Conservation (phyloP, 2,797 vertebrate species). For the Denticeps clupeoides region DNA sequence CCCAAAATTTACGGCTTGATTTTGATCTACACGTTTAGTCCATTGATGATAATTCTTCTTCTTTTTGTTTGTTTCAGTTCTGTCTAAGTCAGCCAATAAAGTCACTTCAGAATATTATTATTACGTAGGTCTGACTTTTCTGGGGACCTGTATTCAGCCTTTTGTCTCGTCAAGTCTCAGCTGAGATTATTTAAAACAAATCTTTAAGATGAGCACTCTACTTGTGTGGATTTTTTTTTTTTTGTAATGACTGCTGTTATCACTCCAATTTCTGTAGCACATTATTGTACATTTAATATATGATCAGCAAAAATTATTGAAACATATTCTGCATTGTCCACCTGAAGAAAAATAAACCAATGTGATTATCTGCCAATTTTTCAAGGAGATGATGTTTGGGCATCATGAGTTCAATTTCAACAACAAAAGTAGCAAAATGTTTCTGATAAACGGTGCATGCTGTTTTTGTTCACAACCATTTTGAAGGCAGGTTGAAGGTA, state of each 20-base stretch:
- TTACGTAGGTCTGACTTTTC: slow-evolving; percentile 35
- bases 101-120: slow-evolving; percentile 39
- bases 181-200: slow-evolving; percentile 42
- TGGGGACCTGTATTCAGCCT: slow-evolving; percentile 39
- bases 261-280: slow-evolving; percentile 49
- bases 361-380: no score
- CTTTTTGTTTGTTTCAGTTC: slow-evolving; percentile 17
- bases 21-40: not conserved
- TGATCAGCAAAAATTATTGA: slow-evolving; percentile 32
- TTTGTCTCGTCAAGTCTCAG: no score
- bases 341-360: no score
- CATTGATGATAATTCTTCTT: not conserved
- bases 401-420: no score
- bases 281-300: slow-evolving; percentile 41
- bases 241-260: slow-evolving; percentile 41
- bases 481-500: not conserved
- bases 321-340: slow-evolving; percentile 39
- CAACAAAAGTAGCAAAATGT: slow-evolving; percentile 51
- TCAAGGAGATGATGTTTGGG: no score
- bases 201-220: slow-evolving; percentile 25
- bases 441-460: slow-evolving; percentile 49
- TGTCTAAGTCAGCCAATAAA: slow-evolving; percentile 39
- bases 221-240: not conserved
- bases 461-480: slow-evolving; percentile 62
- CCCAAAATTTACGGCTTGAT: not conserved